Evolutionary conservation across 2,888 invertebrate genomes (phyloP), one percentile per base, ranked within the genome.

Genomic region (Dryobotodes eremita): DNA sequence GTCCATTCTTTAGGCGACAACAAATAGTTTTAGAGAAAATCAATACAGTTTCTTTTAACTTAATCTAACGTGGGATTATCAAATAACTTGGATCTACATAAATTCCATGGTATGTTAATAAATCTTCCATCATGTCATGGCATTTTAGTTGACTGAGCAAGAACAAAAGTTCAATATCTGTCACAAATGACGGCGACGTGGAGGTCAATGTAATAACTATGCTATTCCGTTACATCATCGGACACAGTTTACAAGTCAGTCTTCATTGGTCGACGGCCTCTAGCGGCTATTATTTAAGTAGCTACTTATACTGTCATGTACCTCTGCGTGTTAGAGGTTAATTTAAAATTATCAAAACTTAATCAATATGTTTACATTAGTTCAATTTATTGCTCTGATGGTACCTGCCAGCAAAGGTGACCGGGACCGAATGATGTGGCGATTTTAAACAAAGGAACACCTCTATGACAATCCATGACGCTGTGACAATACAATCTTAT

Each of bases 91-190:
- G 20, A 15, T n/a, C 17, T 20, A 31, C 17, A 57, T 36, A 4
- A 74, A 42, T 48, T 42, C 20, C 6, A 48, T 48, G n/a, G 31
- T 20, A 36, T 15, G 26, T 42, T 11, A 48, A 66, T 59, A 26
- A 31, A 61, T 46, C 11, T n/a, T 68, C 23, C 23, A 17, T 31
- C 36, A 55, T 20, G 7, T 31, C 55, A 42, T 10, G 46, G 20
- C 15, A 46, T 64, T 64, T 15, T n/a, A n/a, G 20, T 36, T 13
- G n/a, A 23, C 31, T 59, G 61, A 26, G 26, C 26, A 31, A 59
- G 8, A 61, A 80, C 26, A 26, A 50, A 42, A 53, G 83, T 83
- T 72, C 71, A 77, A 53, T 64, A 66, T 71, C 42, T 59, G 64
- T 53, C 46, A 69, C 46, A 53, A 59, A 11, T 15, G 71, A 10